phyloP scores from a whole-genome alignment of 2,888 invertebrate genomes.

The Caenorhabditis parvicauda region DNA sequence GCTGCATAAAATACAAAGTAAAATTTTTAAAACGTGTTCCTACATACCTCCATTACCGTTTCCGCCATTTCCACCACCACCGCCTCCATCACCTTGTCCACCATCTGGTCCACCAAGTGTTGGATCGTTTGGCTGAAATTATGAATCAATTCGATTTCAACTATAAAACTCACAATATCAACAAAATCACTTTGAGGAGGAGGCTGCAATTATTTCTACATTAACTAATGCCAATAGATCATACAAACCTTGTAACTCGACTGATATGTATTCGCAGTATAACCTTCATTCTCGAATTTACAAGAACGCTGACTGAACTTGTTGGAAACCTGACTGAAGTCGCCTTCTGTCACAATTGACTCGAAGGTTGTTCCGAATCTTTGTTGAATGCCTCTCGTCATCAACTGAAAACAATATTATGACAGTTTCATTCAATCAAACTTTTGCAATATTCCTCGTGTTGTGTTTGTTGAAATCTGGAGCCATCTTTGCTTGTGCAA shows the following conservation, averaged over 20 bases:
- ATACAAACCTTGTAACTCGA: conserved; percentile 26
- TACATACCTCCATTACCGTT: no score
- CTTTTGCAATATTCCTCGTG: conserved; percentile 21
- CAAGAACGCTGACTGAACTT: conserved; percentile 20
- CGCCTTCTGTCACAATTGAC: conserved; percentile 18
- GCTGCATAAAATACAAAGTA: no score
- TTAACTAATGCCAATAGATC: no score
- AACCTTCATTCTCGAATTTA: conserved; percentile 22
- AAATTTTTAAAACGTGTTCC: no score
- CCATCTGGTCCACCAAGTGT: conserved; percentile 26
- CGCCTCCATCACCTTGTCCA: no score
- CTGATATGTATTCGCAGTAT: conserved; percentile 22
- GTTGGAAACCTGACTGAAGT: conserved; percentile 24
- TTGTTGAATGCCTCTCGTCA: conserved; percentile 21
- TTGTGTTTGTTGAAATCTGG: conserved; percentile 28
- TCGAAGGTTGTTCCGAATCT: conserved; percentile 29
- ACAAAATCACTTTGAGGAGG: conserved; percentile 24
- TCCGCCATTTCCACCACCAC: no score
- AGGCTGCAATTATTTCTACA: no score
- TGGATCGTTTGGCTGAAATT: conserved; percentile 25
- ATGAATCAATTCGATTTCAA: no score
- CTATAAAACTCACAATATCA: conserved; percentile 24
- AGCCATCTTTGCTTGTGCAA: conserved; percentile 24
- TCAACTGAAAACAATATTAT: conserved; percentile 9
- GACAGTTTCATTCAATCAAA: background rate